phyloP scores from a whole-genome alignment of 2,113 vertebrate species.

The Otis tarda region DNA sequence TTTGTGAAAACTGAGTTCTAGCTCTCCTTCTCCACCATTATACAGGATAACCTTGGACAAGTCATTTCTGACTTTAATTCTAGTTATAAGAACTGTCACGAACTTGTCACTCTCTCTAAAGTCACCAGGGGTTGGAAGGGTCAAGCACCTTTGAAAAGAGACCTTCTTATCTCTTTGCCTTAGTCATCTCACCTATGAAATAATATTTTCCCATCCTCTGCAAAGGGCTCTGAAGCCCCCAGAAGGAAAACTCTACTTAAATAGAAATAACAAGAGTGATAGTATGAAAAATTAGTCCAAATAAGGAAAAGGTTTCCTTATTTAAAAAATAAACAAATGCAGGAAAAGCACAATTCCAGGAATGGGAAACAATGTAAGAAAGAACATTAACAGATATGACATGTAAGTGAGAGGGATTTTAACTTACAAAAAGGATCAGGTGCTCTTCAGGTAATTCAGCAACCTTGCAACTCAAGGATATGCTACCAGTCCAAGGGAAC shows the following conservation, averaged over 20 bases:
- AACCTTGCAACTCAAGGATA: background rate
- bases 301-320: background rate
- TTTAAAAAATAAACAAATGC: background rate
- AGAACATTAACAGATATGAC: background rate
- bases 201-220: background rate
- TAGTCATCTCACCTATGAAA: background rate
- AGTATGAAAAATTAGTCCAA: background rate
- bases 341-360: background rate
- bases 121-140: background rate
- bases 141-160: background rate
- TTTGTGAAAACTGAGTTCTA: background rate
- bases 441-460: background rate
- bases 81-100: background rate
- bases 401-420: background rate
- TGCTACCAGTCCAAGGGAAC: background rate
- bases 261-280: background rate
- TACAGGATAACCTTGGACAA: background rate
- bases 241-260: background rate
- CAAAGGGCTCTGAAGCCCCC: background rate
- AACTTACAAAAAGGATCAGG: background rate
- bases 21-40: background rate
- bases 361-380: background rate
- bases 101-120: background rate
- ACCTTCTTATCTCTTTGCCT: background rate
- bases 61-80: background rate